These are phyloP conservation scores for Macaca nemestrina DNA, from an alignment of 2,113 vertebrate species.

Conservation along the genomic window DNA sequence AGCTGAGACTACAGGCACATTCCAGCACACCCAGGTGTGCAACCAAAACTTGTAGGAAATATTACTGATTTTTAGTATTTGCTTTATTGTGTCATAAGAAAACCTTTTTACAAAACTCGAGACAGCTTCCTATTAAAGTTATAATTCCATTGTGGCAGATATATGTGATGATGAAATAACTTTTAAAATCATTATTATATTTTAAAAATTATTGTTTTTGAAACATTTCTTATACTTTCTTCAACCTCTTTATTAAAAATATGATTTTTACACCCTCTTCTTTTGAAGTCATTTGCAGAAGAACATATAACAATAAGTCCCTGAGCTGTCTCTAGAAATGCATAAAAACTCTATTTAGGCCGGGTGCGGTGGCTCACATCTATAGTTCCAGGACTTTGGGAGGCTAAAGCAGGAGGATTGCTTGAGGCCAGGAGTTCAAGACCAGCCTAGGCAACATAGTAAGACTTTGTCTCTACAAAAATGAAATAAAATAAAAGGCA, in stretches of 20 bases:
- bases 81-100: neutral
- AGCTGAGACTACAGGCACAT: too few relatives aligned
- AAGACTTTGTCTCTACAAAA: too few relatives aligned
- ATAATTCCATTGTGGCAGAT: constrained; percentile 5
- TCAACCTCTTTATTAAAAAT: constrained; percentile 6
- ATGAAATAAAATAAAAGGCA: too few relatives aligned
- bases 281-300: neutral
- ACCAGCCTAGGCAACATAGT: too few relatives aligned
- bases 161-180: neutral
- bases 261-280: neutral
- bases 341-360: neutral
- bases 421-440: too few relatives aligned
- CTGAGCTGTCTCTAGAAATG: neutral
- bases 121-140: neutral
- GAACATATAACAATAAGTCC: neutral
- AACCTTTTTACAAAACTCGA: neutral
- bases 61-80: neutral
- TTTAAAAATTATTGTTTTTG: neutral
- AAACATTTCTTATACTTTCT: neutral
- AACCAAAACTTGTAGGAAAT: constrained; percentile 10
- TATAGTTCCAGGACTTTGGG: too few relatives aligned
- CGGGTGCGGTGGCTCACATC: too few relatives aligned
- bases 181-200: neutral
- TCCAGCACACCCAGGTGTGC: neutral
- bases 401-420: too few relatives aligned